Conservation (phyloP, 2,113 vertebrate genomes). For the Dromiciops gliroides region DNA sequence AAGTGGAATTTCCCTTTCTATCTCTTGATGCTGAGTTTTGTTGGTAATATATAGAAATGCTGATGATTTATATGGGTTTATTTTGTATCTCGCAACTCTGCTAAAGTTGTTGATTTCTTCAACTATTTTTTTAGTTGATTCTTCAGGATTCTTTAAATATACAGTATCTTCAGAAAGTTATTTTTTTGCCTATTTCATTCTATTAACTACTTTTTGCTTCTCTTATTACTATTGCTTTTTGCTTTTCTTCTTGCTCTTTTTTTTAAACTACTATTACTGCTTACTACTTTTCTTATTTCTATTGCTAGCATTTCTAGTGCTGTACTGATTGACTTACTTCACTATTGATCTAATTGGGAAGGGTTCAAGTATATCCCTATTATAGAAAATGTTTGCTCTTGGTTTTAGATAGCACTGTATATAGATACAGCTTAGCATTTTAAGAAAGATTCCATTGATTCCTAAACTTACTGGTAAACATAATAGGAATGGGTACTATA, state of each 20-base stretch:
- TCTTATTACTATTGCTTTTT: too few relatives aligned
- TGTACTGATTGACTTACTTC: background rate
- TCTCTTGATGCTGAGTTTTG: background rate
- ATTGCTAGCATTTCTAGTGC: background rate
- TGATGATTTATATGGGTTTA: background rate
- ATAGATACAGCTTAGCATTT: too few relatives aligned
- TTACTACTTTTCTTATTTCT: background rate
- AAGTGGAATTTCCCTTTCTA: background rate
- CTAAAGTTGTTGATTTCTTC: background rate
- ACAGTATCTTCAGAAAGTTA: background rate
- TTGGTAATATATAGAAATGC: background rate
- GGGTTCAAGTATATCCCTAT: background rate
- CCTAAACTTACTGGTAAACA: background rate
- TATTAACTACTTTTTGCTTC: background rate
- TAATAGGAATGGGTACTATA: background rate
- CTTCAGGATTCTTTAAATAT: background rate
- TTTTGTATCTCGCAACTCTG: background rate
- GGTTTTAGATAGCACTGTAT: background rate
- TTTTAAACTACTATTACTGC: too few relatives aligned
- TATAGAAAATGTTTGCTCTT: background rate
- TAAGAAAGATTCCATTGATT: background rate
- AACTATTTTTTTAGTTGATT: background rate
- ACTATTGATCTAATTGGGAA: background rate
- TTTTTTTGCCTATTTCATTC: background rate
- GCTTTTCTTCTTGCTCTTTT: too few relatives aligned